Conservation (phyloP, 2,797 vertebrate species). For the Salmo trutta region DNA sequence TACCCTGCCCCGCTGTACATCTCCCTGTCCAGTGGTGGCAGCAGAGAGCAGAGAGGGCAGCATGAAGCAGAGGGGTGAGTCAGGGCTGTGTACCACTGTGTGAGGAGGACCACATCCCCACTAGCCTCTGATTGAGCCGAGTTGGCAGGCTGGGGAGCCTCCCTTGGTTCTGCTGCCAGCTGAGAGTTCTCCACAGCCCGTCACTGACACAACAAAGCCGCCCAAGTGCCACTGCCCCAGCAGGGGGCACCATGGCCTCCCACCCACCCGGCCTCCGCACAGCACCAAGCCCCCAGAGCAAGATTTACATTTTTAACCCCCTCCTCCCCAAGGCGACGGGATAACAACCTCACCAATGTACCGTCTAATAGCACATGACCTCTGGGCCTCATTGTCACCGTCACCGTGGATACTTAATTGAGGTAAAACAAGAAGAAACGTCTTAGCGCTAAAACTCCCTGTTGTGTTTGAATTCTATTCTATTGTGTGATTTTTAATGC, state of each 20-base stretch:
- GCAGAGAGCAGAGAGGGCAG: background rate
- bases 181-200: conserved; percentile 68
- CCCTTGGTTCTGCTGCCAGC: conserved; percentile 81
- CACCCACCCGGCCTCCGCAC: conserved; percentile 54
- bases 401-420: conserved; percentile 68
- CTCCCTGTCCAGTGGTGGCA: conserved; percentile 14
- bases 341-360: conserved; percentile 69
- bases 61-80: conserved; percentile 22
- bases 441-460: conserved; percentile 39
- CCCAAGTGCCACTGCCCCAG: conserved; percentile 77
- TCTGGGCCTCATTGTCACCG: conserved; percentile 49
- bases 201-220: conserved; percentile 76
- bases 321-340: conserved; percentile 59
- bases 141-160: conserved; percentile 81
- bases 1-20: background rate
- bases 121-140: conserved; percentile 79
- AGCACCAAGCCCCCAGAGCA: conserved; percentile 51
- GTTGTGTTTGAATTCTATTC: conserved; percentile 58
- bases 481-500: conserved; percentile 60
- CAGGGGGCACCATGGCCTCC: conserved; percentile 81
- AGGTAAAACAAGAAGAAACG: conserved; percentile 65
- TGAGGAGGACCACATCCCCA: conserved; percentile 30
- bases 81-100: conserved; percentile 20
- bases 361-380: conserved; percentile 62
- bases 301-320: conserved; percentile 75